Base-by-base conservation (phyloP, 2,113 vertebrate genomes). In the Scomber japonicus region DNA sequence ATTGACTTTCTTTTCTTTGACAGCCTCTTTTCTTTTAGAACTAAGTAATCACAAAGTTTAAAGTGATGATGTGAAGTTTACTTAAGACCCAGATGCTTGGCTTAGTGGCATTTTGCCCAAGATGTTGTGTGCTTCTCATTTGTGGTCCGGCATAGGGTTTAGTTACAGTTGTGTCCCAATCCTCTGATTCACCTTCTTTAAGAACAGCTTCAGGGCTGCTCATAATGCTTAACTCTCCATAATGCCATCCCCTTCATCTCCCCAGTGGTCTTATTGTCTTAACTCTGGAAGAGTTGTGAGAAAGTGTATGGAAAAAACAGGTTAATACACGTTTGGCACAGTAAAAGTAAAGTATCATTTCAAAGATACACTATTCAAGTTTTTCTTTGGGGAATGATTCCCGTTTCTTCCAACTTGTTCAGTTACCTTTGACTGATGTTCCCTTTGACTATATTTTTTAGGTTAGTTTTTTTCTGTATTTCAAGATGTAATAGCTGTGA, bases 161-260 rank as follows among this genome's bases (percentile, higher is more conserved):
- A 94, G 92, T 94, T 94, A 75, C 93, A 94, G 82, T 87, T 81
- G 75, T 93, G 88, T 94, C 89, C 90, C 91, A 94, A 92, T 94
- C 91, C 92, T 92, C 93, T 94, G 94, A 94, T 92, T 94, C 94
- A 94, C 92, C 91, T 93, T 90, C 89, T 92, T 89, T 89, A 93
- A 92, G 90, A 94, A 92, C 88, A 90, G 92, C 93, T 92, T 81
- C 86, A 72, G 92, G 93, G 91, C 90, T 93, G 88, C 92, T 94
- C 90, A 86, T 89, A 89, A 91, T 90, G 87, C 92, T 93, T 92
- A 94, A 92, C 92, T 87, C 89, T 83, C 80, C 72, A 87, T 92
- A 90, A 92, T 93, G 90, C 88, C 89, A 87, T 89, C 90, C 90
- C 91, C 92, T 92, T 92, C 93, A 93, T 94, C 90, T 93, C 87